These are phyloP conservation scores for Rhinichthys klamathensis DNA, from an alignment of 2,113 vertebrate genomes.

Conservation along the genomic window DNA sequence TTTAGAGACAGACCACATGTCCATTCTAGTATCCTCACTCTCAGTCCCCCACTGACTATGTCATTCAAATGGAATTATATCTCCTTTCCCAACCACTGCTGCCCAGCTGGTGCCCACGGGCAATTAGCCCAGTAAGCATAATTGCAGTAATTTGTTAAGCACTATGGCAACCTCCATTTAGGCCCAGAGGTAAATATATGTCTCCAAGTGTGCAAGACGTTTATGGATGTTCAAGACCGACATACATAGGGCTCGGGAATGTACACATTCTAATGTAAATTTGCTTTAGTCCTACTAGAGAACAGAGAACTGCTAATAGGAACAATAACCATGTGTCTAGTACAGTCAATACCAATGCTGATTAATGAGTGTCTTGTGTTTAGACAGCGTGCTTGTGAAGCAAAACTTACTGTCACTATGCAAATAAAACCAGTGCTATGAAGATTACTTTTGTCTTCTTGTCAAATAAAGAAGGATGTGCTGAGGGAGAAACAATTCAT, in stretches of 20 bases:
- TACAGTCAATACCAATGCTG: constrained; percentile 86
- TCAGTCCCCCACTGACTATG: constrained; percentile 87
- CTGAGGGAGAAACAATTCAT: background rate
- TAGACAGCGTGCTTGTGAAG: constrained; percentile 88
- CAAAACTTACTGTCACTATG: constrained; percentile 81
- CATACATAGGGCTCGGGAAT: constrained; percentile 77
- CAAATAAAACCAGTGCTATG: constrained; percentile 71
- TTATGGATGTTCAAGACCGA: constrained; percentile 89
- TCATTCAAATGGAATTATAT: constrained; percentile 91
- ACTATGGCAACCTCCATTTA: constrained; percentile 92
- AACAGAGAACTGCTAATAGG: constrained; percentile 90
- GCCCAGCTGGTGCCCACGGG: constrained; percentile 86
- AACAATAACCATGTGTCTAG: constrained; percentile 81
- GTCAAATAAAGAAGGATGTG: background rate
- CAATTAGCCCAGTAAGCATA: constrained; percentile 82
- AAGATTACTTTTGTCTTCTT: constrained; percentile 74
- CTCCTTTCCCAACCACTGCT: constrained; percentile 53
- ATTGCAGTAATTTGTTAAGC: constrained; percentile 95
- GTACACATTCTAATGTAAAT: constrained; percentile 91
- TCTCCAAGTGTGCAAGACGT: constrained; percentile 87
- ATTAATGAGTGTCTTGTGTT: constrained; percentile 85
- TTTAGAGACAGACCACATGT: constrained; percentile 8
- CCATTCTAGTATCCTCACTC: constrained; percentile 19
- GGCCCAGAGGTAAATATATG: constrained; percentile 88
- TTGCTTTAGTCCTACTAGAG: constrained; percentile 86